Percentiles rank a stretch among this genome's conserved stretches.
Conservation (phyloP, 2,888 invertebrate genomes). For the Ochropleura leucogaster region DNA sequence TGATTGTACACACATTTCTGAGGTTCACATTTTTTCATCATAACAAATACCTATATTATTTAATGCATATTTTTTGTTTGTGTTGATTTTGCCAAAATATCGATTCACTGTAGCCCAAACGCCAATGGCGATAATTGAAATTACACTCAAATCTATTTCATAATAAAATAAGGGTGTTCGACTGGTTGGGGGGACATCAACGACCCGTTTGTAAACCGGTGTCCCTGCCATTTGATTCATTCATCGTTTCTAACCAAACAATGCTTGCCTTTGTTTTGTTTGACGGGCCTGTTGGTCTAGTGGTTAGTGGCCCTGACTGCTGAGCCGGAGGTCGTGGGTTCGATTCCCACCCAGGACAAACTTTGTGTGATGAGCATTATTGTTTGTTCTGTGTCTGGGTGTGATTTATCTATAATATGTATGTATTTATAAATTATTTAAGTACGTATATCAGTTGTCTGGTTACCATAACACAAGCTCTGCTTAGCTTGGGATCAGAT, state of each 20-base stretch:
- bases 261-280: not conserved
- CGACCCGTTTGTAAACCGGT: not conserved
- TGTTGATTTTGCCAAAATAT: not conserved
- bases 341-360: too few species aligned
- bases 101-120: not conserved
- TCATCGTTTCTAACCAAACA: not conserved
- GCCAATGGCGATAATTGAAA: not conserved
- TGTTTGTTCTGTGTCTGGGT: too few species aligned
- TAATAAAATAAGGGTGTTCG: not conserved
- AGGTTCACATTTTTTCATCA: not conserved
- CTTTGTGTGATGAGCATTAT: too few species aligned
- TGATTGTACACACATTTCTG: not conserved
- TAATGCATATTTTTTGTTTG: not conserved
- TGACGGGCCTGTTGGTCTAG: too few species aligned
- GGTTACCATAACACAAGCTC: too few species aligned
- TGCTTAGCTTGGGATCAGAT: too few species aligned
- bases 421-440: too few species aligned
- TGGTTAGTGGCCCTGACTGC: too few species aligned
- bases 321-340: too few species aligned
- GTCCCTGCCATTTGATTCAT: not conserved
- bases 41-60: not conserved
- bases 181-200: not conserved
- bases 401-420: too few species aligned
- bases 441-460: too few species aligned
- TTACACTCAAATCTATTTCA: not conserved